A percentile compares a stretch with the other conserved stretches of the same genome.
Evolutionary conservation across 1,140 invertebrate species (phyloP).

Genomic region (Antheraea mylitta): DNA sequence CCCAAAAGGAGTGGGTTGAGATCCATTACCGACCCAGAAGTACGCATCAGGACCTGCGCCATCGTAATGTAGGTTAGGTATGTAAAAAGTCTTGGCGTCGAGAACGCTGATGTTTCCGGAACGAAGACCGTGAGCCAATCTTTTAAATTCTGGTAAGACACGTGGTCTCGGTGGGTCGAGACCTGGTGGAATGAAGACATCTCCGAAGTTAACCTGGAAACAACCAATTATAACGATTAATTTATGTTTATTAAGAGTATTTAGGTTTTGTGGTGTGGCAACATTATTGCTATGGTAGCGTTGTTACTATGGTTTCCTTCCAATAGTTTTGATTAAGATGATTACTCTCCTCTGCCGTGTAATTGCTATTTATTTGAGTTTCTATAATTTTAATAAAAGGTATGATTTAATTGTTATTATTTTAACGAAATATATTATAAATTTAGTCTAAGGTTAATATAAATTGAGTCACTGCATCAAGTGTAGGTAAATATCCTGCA

Average conservation of each 20-base stretch:
- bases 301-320: no score
- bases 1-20: slow-evolving; percentile 89
- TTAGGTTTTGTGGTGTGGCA: no score
- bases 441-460: no score
- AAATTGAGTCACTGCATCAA: no score
- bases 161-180: slow-evolving; percentile 87
- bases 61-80: slow-evolving; percentile 95
- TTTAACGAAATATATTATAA: no score
- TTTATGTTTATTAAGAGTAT: neutral
- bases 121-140: slow-evolving; percentile 90
- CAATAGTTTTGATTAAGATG: no score
- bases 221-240: neutral
- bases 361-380: no score
- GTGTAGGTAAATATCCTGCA: no score
- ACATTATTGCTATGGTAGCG: no score
- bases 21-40: slow-evolving; percentile 95
- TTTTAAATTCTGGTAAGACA: slow-evolving; percentile 90
- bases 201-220: slow-evolving; percentile 90
- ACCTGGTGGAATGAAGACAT: slow-evolving; percentile 87
- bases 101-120: slow-evolving; percentile 95
- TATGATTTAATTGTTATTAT: no score
- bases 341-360: no score
- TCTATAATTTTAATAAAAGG: no score
- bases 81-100: slow-evolving; percentile 95
- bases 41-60: slow-evolving; percentile 94